Evolutionary conservation across 2,888 invertebrate species (phyloP).

Genomic region (Labia minor): DNA sequence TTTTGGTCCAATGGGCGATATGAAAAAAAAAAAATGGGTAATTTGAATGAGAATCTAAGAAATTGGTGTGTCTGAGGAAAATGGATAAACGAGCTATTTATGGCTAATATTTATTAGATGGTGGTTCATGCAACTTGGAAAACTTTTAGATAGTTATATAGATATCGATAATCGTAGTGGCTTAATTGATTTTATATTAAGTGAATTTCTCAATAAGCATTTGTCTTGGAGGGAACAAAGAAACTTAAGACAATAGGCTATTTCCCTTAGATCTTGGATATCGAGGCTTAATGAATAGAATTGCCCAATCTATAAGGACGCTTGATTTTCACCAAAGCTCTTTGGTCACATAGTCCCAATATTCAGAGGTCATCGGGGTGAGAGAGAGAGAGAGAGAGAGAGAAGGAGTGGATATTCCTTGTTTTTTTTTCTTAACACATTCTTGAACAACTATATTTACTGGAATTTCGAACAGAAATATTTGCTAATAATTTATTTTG

Average conservation of each 20-base stretch:
- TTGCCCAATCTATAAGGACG: background rate
- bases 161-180: background rate
- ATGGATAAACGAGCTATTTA: too few relatives aligned
- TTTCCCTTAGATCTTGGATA: background rate
- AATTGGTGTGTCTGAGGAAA: too few relatives aligned
- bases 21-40: too few relatives aligned
- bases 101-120: background rate
- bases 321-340: background rate
- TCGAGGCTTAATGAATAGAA: slow-evolving; percentile 7
- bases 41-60: too few relatives aligned
- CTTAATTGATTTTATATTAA: slow-evolving; percentile 13
- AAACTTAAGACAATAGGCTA: background rate
- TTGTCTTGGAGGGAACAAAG: background rate
- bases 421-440: background rate
- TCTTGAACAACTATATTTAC: background rate
- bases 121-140: background rate
- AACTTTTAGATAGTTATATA: slow-evolving; percentile 1
- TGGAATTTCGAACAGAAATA: too few relatives aligned
- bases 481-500: too few relatives aligned
- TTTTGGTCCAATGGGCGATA: too few relatives aligned
- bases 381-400: too few relatives aligned
- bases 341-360: background rate
- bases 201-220: slow-evolving; percentile 7
- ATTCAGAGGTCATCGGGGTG: too few relatives aligned
- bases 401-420: too few relatives aligned